Percentiles rank a stretch among this genome's conserved stretches.
Conservation (phyloP, 2,113 vertebrate genomes). For the Chunga burmeisteri region DNA sequence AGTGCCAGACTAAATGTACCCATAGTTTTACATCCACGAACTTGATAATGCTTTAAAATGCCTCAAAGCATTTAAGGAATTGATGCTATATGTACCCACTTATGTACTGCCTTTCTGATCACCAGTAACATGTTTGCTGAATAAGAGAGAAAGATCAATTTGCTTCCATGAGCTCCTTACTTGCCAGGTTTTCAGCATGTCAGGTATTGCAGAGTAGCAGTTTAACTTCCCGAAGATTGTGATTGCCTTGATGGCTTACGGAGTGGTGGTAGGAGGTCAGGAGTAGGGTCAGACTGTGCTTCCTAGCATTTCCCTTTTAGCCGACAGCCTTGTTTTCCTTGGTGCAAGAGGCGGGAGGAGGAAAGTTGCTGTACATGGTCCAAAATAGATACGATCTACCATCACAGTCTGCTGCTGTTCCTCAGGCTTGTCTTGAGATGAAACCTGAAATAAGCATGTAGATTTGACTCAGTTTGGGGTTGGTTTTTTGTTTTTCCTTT, state of each 20-base stretch:
- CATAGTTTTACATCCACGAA: constrained; percentile 14
- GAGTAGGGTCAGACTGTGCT: not conserved
- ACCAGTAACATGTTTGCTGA: not conserved
- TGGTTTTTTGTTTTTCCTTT: too few relatives aligned
- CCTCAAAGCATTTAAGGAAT: constrained; percentile 14
- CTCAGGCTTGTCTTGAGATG: not conserved
- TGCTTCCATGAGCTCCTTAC: not conserved
- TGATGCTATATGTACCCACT: not conserved
- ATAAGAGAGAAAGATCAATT: not conserved
- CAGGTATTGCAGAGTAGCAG: not conserved
- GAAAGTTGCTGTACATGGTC: not conserved
- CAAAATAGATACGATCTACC: not conserved
- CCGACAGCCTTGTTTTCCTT: not conserved
- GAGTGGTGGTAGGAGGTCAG: not conserved
- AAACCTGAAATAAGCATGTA: not conserved
- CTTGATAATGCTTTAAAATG: constrained; percentile 17
- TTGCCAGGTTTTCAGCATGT: not conserved
- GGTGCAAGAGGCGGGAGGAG: not conserved
- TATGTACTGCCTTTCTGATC: not conserved
- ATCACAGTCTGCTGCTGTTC: not conserved
- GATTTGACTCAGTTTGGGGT: not conserved
- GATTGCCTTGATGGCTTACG: not conserved
- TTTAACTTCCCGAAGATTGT: not conserved
- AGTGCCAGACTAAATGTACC: not conserved
- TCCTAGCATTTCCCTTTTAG: not conserved